Evolutionary conservation across 2,888 invertebrate species (phyloP), one percentile per base, ranked within the genome.

Genomic region (Pseudococcus jackbeardsleyi): DNA sequence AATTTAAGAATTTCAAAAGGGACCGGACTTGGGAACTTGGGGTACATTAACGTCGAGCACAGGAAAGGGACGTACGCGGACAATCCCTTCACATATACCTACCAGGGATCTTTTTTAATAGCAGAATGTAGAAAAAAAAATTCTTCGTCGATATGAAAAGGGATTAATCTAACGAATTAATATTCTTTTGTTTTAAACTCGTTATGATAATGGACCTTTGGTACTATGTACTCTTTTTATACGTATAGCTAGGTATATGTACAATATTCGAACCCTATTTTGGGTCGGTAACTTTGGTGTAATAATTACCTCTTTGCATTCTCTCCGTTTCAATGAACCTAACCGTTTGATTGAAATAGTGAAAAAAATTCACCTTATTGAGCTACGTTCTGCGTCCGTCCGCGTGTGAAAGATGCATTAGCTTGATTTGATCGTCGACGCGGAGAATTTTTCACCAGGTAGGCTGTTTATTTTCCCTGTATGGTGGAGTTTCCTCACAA

Each of bases 181-280:
- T 64, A 86, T 59, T 64, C 86, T 86, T 86, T 86, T 86, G 86
- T 86, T 86, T 86, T 86, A 86, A 86, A 86, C 86, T 86, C 86
- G 86, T 86, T 86, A 64, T 68, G 46, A 72, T 72, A 72, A 72
- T 72, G 68, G 68, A 72, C 26, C 68, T 26, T 72, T 33, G 68
- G 68, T 72, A 72, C 68, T 64, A 22, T 64, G 68, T 33, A 26
- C 68, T 72, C 33, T 72, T 72, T 72, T 33, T 59, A 59, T 59
- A 19, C 59, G 26, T 33, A 33, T 1, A 33, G 26, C 26, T 33
- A 59, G 19, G 15, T 50, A 46, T 50, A 46, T 11, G 50, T 50
- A 50, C 50, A 33, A 50, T 12, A 15, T 59, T 8, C 59, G 59
- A 19, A 54, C 54, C 54, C 54, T 54, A 54, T 54, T 54, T 12